phyloP scores from a whole-genome alignment of 2,113 vertebrate genomes.

The Campylomormyrus tamandua region DNA sequence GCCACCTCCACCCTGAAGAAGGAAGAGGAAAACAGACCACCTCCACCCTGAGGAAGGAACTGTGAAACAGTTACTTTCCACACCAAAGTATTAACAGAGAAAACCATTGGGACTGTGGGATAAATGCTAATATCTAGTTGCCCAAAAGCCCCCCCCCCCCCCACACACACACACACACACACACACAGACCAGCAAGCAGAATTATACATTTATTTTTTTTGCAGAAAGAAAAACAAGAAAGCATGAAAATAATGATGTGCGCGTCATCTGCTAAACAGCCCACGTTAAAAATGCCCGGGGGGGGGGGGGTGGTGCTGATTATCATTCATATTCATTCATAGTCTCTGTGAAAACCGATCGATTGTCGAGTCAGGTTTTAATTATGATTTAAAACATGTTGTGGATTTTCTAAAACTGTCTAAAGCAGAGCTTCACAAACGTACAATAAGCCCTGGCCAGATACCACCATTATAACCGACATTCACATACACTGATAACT shows the following conservation, averaged over 20 bases:
- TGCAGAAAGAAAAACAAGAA: neutral
- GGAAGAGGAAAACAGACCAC: neutral
- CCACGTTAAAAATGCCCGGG: no score
- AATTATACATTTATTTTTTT: neutral
- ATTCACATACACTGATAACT: neutral
- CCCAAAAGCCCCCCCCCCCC: neutral
- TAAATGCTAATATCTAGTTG: neutral
- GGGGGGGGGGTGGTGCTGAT: neutral
- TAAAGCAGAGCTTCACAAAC: neutral
- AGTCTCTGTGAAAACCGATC: neutral
- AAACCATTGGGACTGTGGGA: neutral
- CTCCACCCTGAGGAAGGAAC: slow-evolving; percentile 28
- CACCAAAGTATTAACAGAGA: slow-evolving; percentile 23
- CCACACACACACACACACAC: no score
- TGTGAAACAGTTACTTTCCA: slow-evolving; percentile 6
- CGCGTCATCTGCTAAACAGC: neutral
- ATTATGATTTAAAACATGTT: neutral
- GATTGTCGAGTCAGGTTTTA: neutral
- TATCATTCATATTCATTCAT: neutral
- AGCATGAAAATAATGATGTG: neutral
- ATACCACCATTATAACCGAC: neutral
- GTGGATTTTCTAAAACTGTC: neutral
- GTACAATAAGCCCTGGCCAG: neutral
- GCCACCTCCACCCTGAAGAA: slow-evolving; percentile 26
- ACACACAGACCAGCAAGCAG: neutral